Base-by-base conservation (phyloP, 2,797 vertebrate species). In the Gallinago nigripennis region DNA sequence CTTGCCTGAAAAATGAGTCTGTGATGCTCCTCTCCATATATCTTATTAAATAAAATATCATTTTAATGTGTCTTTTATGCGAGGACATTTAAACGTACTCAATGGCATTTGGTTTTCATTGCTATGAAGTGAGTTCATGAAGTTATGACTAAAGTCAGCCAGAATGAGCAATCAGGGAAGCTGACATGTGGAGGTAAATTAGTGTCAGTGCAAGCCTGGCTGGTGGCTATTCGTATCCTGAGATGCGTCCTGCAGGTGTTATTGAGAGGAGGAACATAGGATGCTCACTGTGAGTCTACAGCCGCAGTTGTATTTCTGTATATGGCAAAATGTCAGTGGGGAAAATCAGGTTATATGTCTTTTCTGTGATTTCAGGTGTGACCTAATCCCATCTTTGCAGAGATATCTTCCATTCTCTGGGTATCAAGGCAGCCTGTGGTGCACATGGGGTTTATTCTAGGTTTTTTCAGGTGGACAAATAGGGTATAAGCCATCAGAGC, bases 41-140 rank as follows among this genome's bases (percentile, higher is more conserved):
- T 95, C 85, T 87, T 81, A 53, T 84, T 90, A 87, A 93, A 87
- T 51, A 96, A 93, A 94, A 46, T 68, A 82, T 82, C 31, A 82
- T 86, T 82, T 82, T 78, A 60, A 64, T 27, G 10, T 68, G 23
- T 75, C 45, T 79, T 82, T 88, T 81, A 65, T 65, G 45, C 45
- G 61, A 81, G 54, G 56, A 37, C 41, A 30, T 78, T 88, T 83
- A 83, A 61, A 46, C 0, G 2, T 37, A 9, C 63, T 60, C 45
- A 70, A 30, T 72, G 51, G 35, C 46, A 31, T 82, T 96, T 68
- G 43, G 53, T 75, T 91, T 87, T 94, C 90, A 69, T 71, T 39
- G 28, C 66, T 70, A 37, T 6, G 18, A 68, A 82, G 66, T 8
- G 8, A 88, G 90, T 70, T 90, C 80, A 68, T 8, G 37, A 57